These are phyloP conservation scores for Benthochromis sp. DNA, from an alignment of 2,113 vertebrate genomes.

Conservation along the genomic window DNA sequence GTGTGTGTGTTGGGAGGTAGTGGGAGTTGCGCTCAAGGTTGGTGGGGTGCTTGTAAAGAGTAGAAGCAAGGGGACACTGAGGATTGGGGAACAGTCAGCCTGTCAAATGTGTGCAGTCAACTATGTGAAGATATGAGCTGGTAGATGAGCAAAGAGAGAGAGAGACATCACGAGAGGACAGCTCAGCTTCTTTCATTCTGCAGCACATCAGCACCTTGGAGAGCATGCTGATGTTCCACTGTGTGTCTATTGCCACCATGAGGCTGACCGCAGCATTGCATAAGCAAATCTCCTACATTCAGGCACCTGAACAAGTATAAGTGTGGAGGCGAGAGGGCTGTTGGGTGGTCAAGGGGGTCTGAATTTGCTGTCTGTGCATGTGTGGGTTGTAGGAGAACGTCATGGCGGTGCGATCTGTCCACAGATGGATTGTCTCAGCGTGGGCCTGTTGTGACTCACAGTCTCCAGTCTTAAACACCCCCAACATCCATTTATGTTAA, in stretches of 20 bases:
- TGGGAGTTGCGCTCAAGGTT: conserved; percentile 22
- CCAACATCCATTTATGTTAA: conserved; percentile 38
- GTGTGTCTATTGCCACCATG: conserved; percentile 54
- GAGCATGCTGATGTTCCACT: neutral
- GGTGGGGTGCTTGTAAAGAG: conserved; percentile 28
- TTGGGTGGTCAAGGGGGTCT: neutral
- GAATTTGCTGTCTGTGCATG: conserved; percentile 7
- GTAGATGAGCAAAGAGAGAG: conserved; percentile 34
- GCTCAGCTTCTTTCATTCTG: conserved; percentile 40
- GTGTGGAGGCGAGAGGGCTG: neutral
- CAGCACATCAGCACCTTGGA: conserved; percentile 60
- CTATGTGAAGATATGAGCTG: conserved; percentile 43
- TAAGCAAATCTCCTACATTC: neutral
- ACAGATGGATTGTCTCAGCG: conserved; percentile 42
- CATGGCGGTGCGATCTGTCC: conserved; percentile 18
- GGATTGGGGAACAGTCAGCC: conserved; percentile 28
- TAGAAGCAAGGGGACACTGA: conserved; percentile 9
- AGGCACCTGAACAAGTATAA: neutral
- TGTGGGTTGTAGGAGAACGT: conserved; percentile 38
- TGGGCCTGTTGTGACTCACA: conserved; percentile 50
- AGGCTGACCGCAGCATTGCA: conserved; percentile 12
- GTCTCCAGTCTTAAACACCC: conserved; percentile 27
- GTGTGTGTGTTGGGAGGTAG: neutral
- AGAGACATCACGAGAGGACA: conserved; percentile 45
- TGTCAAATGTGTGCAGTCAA: conserved; percentile 55